These are phyloP conservation scores for Sebastes matsubarae DNA, from an alignment of 2,797 vertebrate genomes.

Conservation along the genomic window DNA sequence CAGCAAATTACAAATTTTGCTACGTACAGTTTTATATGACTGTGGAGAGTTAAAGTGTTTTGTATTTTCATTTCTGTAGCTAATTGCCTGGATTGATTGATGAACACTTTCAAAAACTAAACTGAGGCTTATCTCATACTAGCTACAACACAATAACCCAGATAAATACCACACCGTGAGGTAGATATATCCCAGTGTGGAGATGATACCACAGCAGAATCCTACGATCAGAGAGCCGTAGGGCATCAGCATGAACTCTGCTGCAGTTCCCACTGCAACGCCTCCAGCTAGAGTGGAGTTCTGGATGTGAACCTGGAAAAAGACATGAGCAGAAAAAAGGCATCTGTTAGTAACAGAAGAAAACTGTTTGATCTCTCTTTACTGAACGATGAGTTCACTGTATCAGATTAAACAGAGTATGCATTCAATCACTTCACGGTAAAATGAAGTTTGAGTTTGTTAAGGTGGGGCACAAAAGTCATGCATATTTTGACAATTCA, in stretches of 20 bases:
- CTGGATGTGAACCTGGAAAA: conserved; percentile 94
- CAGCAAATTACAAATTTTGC: not conserved
- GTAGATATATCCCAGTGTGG: conserved; percentile 91
- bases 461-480: not conserved
- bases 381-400: not conserved
- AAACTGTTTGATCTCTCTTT: not conserved
- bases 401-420: no score
- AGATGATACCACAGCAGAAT: conserved; percentile 89
- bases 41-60: not conserved
- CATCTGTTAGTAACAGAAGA: not conserved
- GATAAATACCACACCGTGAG: conserved; percentile 46
- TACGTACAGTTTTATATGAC: not conserved
- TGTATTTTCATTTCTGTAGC: not conserved
- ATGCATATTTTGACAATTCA: not conserved
- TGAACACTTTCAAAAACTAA: not conserved
- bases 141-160: not conserved
- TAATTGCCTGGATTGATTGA: not conserved
- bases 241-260: conserved; percentile 95
- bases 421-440: not conserved
- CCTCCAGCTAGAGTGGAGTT: conserved; percentile 95
- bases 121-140: not conserved
- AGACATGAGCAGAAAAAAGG: not conserved
- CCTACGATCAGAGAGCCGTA: conserved; percentile 94
- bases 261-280: conserved; percentile 93
- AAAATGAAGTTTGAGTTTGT: not conserved